Base-by-base conservation (phyloP, 2,888 invertebrate species). In the Sturmia bella region DNA sequence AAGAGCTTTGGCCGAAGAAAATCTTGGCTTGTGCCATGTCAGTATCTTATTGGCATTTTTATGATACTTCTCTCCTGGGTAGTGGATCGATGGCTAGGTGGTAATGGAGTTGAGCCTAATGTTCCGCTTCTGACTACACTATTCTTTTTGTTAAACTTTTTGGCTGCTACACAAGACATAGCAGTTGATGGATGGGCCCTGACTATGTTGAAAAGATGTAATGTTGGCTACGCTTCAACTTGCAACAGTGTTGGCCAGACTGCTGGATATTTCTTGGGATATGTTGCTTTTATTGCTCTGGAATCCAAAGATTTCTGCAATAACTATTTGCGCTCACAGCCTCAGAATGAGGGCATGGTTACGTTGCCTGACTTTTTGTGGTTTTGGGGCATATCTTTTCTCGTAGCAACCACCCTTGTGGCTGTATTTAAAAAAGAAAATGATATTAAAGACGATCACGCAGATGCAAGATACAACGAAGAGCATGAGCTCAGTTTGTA, bases 101-200 rank as follows among this genome's bases (percentile, higher is more conserved):
- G 93, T 3, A 84, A 88, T 52, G 88, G 88, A 1, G 17, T 84
- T 11, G 89, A 89, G 2, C 96, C 97, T 0, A 95, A 96, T 86
- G 96, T 97, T 85, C 93, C 92, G 75, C 90, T 95, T 61, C 92
- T 99, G 27, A 99, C 99, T 0, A 88, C 93, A 13, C 92, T 97
- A 77, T 99, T 99, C 91, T 96, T 99, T 89, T 92, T 94, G 72
- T 92, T 99, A 3, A 99, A 99, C 89, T 98, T 99, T 88, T 92
- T 99, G 86, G 99, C 99, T 5, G 99, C 99, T 2, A 99, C 99
- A 1, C 99, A 99, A 92, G 99, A 99, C 91, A 99, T 99, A 87
- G 99, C 98, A 15, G 99, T 99, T 0, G 99, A 99, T 92, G 99
- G 99, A 21, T 99, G 99, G 99, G 99, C 99, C 0, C 92, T 99